Base-by-base conservation (phyloP, 2,113 vertebrate genomes). In the Symphodus melops region DNA sequence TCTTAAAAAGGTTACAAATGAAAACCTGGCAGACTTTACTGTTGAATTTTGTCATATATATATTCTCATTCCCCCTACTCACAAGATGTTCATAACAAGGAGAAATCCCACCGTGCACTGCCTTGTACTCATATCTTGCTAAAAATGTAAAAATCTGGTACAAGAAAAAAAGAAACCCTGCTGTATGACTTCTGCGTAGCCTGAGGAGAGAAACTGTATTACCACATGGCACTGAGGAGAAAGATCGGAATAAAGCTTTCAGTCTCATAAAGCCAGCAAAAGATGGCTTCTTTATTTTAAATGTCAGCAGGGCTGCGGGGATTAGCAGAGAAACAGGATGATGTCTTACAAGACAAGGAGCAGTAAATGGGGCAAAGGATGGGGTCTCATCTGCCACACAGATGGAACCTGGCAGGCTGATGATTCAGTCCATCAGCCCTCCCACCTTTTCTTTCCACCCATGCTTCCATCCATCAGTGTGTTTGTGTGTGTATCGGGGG, bases 321-420 rank as follows among this genome's bases (percentile, higher is more conserved):
- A 87, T 85, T 89, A 82, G 71, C 52, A 39, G 61, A 68, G 53
- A 51, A 41, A 68, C 52, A 51, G 55, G 67, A 14, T 67, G 74
- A 86, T 69, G 57, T 69, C 77, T 75, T 75, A 44, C 62, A 75
- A 72, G 79, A 81, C 58, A 19, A 72, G 66, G 54, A 59, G 72
- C 42, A 2, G 67, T 28, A 68, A 23, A 36, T 46, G 61, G 72
- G 56, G 46, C 1, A 33, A 68, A 54, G 73, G 72, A 79, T 54
- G 68, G 68, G 66, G 75, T 81, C 88, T 87, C 83, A 80, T 90
- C 85, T 83, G 72, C 79, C 54, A 73, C 75, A 84, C 89, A 90
- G 84, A 87, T 87, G 79, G 79, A 79, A 76, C 81, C 72, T 83
- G 70, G 83, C 88, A 81, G 82, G 79, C 77, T 84, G 81, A 81